Evolutionary conservation across 2,113 vertebrate species (phyloP).

Genomic region (Fulica atra): DNA sequence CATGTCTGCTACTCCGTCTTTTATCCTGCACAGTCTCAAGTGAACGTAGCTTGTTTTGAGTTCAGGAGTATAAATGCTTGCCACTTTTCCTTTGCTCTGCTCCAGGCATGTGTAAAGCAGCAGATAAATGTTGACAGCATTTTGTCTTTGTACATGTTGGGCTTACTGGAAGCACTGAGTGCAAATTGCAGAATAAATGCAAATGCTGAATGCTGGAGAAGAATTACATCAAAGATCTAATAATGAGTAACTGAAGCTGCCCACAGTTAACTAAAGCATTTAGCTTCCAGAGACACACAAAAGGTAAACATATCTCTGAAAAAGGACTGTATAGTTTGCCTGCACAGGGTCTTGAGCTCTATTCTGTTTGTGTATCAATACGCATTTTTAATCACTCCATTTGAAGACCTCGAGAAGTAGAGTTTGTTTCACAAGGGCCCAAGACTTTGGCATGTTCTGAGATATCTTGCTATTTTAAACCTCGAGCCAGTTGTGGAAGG

Average conservation of each 20-base stretch:
- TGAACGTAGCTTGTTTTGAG: conserved; percentile 9
- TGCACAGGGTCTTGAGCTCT: neutral
- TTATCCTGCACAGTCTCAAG: neutral
- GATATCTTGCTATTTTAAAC: neutral
- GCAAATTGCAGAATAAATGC: conserved; percentile 39
- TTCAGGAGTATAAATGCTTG: conserved; percentile 15
- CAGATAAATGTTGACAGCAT: conserved; percentile 36
- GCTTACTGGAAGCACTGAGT: conserved; percentile 4
- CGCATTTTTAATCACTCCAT: neutral
- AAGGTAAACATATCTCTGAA: neutral
- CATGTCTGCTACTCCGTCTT: neutral
- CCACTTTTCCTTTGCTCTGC: conserved; percentile 36
- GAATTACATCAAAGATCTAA: conserved; percentile 37
- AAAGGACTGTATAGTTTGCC: neutral
- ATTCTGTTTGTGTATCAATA: neutral
- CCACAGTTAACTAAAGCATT: neutral
- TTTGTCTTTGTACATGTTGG: conserved; percentile 19
- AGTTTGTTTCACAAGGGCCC: neutral
- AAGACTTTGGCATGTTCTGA: neutral
- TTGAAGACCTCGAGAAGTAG: neutral
- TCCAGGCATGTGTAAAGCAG: conserved; percentile 19
- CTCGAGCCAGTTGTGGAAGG: neutral
- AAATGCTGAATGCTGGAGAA: neutral
- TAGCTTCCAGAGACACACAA: neutral
- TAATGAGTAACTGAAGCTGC: conserved; percentile 4